Conservation (phyloP, 2,797 vertebrate genomes). For the Anniella stebbinsi region DNA sequence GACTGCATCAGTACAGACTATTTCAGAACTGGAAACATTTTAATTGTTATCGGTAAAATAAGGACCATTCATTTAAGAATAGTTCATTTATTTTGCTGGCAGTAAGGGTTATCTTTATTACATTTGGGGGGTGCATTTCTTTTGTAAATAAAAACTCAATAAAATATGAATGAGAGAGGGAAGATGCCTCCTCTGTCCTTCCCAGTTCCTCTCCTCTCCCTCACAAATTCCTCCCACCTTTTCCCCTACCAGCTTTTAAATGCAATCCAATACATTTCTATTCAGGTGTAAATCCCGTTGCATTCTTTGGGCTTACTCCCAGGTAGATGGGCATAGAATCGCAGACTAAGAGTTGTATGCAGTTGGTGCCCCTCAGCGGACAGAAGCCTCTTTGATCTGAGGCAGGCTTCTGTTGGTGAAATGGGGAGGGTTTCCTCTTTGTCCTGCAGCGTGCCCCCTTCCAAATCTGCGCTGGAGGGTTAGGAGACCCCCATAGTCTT, state of each 20-base stretch:
- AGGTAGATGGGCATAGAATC: not conserved
- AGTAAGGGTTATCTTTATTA: not conserved
- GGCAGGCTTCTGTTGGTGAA: not conserved
- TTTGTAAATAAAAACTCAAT: not conserved
- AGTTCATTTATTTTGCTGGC: not conserved
- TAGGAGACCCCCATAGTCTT: not conserved
- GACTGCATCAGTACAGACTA: not conserved
- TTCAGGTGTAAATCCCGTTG: not conserved
- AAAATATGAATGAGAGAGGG: not conserved
- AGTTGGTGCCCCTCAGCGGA: not conserved
- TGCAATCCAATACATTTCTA: not conserved
- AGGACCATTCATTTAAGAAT: not conserved
- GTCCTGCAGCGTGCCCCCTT: too few species aligned
- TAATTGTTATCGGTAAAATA: not conserved
- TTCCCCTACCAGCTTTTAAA: too few species aligned
- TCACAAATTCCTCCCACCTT: not conserved
- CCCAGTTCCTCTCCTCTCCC: not conserved
- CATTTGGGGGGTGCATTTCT: not conserved
- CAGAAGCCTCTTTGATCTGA: not conserved
- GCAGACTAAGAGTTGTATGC: not conserved
- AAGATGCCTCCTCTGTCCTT: not conserved
- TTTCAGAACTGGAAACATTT: not conserved
- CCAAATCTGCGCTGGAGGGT: not conserved
- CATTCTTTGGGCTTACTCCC: not conserved
- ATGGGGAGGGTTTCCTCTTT: not conserved